A percentile compares a stretch with the other conserved stretches of the same genome.
Evolutionary conservation across 2,113 vertebrate genomes (phyloP).

Genomic region (Cyphomyrus plagiostoma): DNA sequence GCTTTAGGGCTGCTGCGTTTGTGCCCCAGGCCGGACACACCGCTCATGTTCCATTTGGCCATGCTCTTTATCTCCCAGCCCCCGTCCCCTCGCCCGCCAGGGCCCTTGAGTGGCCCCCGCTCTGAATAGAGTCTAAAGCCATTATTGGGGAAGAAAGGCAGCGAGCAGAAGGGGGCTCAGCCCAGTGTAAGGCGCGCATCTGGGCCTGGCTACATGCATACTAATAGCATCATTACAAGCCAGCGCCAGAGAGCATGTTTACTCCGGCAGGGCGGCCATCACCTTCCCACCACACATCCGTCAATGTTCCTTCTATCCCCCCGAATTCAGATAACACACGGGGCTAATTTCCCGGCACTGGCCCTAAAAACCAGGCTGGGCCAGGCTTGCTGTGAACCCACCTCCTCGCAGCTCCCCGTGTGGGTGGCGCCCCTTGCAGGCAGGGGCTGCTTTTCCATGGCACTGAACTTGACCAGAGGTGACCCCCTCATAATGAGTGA

Average conservation of each 20-base stretch:
- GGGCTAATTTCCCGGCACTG: conserved; percentile 88
- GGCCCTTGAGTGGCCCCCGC: conserved; percentile 54
- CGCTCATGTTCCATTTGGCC: conserved; percentile 61
- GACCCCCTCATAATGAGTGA: conserved; percentile 96
- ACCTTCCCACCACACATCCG: conserved; percentile 78
- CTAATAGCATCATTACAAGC: conserved; percentile 88
- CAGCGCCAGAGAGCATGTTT: conserved; percentile 80
- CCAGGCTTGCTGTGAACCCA: conserved; percentile 75
- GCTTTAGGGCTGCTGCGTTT: conserved; percentile 40
- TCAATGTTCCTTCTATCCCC: conserved; percentile 67
- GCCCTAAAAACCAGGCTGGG: conserved; percentile 77
- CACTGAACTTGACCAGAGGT: conserved; percentile 95
- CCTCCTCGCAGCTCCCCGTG: conserved; percentile 74
- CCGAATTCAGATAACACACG: conserved; percentile 87
- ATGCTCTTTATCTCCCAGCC: conserved; percentile 55
- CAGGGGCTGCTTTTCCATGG: conserved; percentile 84
- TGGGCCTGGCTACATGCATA: conserved; percentile 86
- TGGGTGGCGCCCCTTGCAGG: conserved; percentile 78
- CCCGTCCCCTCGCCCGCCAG: conserved; percentile 46
- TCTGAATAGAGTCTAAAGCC: conserved; percentile 69
- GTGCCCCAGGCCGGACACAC: conserved; percentile 39
- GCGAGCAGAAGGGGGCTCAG: conserved; percentile 53
- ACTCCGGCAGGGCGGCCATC: conserved; percentile 82
- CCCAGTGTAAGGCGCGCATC: conserved; percentile 84
- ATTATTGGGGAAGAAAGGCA: conserved; percentile 54